phyloP scores from a whole-genome alignment of 1,140 invertebrate genomes.

The Cyclina sinensis region DNA sequence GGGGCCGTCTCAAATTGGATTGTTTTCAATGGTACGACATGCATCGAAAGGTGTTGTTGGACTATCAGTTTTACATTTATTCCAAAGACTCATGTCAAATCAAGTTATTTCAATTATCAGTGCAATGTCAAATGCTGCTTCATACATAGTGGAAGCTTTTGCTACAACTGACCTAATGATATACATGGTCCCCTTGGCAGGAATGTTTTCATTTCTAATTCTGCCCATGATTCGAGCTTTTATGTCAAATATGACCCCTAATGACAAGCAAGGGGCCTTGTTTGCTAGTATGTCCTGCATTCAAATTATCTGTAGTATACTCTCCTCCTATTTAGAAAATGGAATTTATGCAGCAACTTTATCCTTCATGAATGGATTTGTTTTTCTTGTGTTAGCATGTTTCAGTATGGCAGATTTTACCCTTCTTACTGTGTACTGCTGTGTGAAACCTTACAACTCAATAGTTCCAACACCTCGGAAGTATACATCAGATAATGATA shows the following conservation, averaged over 20 bases:
- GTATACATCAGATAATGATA: not conserved
- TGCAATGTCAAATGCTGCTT: constrained; percentile 9
- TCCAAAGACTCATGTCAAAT: constrained; percentile 21
- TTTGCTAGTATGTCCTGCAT: constrained; percentile 29
- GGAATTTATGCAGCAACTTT: constrained; percentile 22
- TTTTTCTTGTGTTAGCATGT: constrained; percentile 29
- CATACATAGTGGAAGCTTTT: constrained; percentile 24
- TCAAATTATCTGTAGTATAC: constrained; percentile 7
- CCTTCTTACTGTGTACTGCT: not conserved
- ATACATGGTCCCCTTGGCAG: constrained; percentile 10
- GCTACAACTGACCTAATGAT: not conserved
- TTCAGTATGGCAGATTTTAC: constrained; percentile 24
- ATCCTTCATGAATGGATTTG: constrained; percentile 34
- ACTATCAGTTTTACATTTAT: not conserved
- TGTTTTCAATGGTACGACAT: constrained; percentile 21
- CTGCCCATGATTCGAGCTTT: constrained; percentile 22
- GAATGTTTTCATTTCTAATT: constrained; percentile 18
- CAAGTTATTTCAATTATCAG: not conserved
- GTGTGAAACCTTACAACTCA: constrained; percentile 29
- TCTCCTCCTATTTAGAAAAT: constrained; percentile 1
- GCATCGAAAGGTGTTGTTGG: constrained; percentile 23
- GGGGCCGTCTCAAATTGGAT: constrained; percentile 13
- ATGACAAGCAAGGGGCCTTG: constrained; percentile 28
- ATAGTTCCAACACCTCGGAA: not conserved
- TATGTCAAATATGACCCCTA: constrained; percentile 31